Base-by-base conservation (phyloP, 2,797 vertebrate genomes). In the Cryptoprocta ferox region DNA sequence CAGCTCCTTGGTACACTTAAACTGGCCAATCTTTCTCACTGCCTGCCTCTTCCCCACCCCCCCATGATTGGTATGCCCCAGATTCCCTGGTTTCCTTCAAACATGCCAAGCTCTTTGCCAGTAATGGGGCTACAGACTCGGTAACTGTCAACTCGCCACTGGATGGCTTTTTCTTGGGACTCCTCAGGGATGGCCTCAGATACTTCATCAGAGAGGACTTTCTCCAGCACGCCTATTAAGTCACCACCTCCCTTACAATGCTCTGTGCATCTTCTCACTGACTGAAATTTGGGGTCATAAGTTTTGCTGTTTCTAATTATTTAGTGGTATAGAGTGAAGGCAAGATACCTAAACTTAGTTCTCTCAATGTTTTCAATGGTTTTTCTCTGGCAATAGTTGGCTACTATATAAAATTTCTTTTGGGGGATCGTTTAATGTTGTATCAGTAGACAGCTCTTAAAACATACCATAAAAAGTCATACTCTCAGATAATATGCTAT, bases 391-490 rank as follows among this genome's bases (percentile, higher is more conserved):
- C n/a, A 24, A 24, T 45, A 83, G 13, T 28, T 88, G 65, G 19
- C 53, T 39, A 59, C 12, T 13, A 6, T 28, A 42, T 5, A 68
- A 59, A 84, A 68, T 66, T 89, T 37, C 73, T 93, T 78, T 80
- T 37, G 32, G 35, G 15, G 37, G 42, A 42, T 48, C 2, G 6
- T 73, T 94, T 85, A 81, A 70, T 18, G 21, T 61, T 65, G 61
- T 6, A 12, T 48, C 65, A 86, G 18, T 32, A 85, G 48, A 93
- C 26, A 48, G 28, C 70, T 86, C 73, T 75, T 48, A 75, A 66
- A 95, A 97, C 93, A 80, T 35, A 48, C 50, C 92, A 96, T 6
- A 84, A 53, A 97, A 97, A 73, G 94, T 65, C 89, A 89, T 68
- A 92, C 37, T 59, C 73, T 81, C 97, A 86, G 66, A 92, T 18